Evolutionary conservation across 2,797 vertebrate genomes (phyloP), one percentile per base, ranked within the genome.

Genomic region (Epinephelus coioides): DNA sequence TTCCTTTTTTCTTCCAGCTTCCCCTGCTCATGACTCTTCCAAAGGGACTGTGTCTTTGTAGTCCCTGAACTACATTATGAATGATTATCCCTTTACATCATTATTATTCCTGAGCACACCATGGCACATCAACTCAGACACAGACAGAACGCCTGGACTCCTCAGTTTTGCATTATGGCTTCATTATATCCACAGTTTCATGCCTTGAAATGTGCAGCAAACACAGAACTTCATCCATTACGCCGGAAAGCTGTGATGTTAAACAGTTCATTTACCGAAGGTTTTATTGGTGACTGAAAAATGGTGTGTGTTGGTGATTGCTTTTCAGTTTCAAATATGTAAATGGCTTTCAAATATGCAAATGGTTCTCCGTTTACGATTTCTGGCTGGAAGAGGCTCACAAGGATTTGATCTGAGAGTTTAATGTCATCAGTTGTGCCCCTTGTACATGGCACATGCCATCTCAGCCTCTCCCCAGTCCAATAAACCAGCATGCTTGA

Each of bases 381-480:
- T 89, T 89, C 79, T 89, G 88, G 77, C 88, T 86, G 69, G 43
- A 78, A 77, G 83, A 82, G 83, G 68, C 86, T 88, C 86, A 77
- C 83, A 66, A 83, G 88, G 86, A 86, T 90, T 91, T 91, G 89
- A 92, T 92, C 83, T 82, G 86, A 90, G 88, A 88, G 85, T 92
- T 93, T 93, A 91, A 93, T 92, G 89, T 86, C 88, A 88, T 90
- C 87, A 89, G 86, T 88, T 88, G 86, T 87, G 87, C 86, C 82
- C 86, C 89, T 90, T 79, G 80, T 90, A 88, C 89, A 81, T 90
- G 90, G 91, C 85, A 82, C 86, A 57, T 88, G 89, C 91, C 91
- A 89, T 84, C 71, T 61, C 75, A 72, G 82, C 76, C 84, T 89
- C 84, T 88, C 85, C 81, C 78, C 84, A 83, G 86, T 84, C 88